Evolutionary conservation across 2,888 invertebrate genomes (phyloP).

Genomic region (Conops quadrifasciatus): DNA sequence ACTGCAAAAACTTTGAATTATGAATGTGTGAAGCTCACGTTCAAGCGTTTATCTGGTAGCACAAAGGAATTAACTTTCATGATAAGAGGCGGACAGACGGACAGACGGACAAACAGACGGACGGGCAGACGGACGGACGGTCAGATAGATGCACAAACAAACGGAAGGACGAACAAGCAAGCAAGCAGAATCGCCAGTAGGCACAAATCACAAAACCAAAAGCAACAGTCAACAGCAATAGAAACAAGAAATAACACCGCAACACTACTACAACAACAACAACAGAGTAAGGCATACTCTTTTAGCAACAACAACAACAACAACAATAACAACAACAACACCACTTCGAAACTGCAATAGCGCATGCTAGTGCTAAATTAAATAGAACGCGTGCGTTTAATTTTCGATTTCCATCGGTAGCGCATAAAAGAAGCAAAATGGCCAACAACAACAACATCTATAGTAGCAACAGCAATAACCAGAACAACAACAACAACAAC

Average conservation of each 20-base stretch:
- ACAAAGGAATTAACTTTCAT: slow-evolving; percentile 45
- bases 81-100: slow-evolving; percentile 42
- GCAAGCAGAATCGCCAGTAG: background rate
- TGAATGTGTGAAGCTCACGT: slow-evolving; percentile 43
- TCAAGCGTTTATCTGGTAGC: slow-evolving; percentile 44
- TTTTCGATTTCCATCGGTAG: slow-evolving; percentile 23
- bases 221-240: background rate
- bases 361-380: slow-evolving; percentile 24
- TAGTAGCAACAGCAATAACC: background rate
- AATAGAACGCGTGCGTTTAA: slow-evolving; percentile 31
- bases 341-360: slow-evolving; percentile 5
- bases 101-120: slow-evolving; percentile 26
- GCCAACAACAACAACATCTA: slow-evolving; percentile 10
- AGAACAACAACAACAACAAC: slow-evolving; percentile 6
- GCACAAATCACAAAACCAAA: background rate
- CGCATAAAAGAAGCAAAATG: background rate
- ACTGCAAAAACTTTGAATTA: slow-evolving; percentile 13
- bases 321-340: too few species aligned
- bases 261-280: background rate
- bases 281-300: background rate
- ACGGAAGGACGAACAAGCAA: background rate
- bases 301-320: background rate
- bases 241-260: background rate
- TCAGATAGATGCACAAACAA: background rate
- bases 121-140: slow-evolving; percentile 16